These are phyloP conservation scores for Calyptommatus sinebrachiatus DNA, from an alignment of 2,113 vertebrate genomes.

Conservation along the genomic window DNA sequence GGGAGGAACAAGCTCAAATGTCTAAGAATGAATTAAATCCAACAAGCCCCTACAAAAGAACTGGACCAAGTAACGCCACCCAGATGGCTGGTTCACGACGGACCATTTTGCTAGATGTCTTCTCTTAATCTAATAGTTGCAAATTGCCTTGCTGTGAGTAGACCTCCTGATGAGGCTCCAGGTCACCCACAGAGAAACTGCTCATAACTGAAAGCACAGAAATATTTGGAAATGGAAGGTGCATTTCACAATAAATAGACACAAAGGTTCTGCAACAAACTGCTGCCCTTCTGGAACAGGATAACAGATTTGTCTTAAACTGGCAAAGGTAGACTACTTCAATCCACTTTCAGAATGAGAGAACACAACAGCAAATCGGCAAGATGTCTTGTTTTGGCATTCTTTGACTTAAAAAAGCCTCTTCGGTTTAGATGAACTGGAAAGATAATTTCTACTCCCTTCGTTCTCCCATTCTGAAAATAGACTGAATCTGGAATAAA, in stretches of 20 bases:
- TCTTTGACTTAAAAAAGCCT: too few relatives aligned
- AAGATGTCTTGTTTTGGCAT: too few relatives aligned
- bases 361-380: too few relatives aligned
- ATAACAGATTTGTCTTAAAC: rapidly evolving
- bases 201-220: neutral
- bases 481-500: too few relatives aligned
- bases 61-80: slow-evolving; percentile 54
- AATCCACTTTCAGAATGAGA: too few relatives aligned
- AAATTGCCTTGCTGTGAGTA: slow-evolving; percentile 54
- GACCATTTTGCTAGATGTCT: slow-evolving; percentile 53
- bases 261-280: rapidly evolving
- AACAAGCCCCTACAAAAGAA: slow-evolving; percentile 35
- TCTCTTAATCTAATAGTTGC: slow-evolving; percentile 44
- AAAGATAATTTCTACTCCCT: too few relatives aligned
- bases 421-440: too few relatives aligned
- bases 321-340: neutral
- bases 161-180: neutral
- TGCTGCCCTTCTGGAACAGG: neutral
- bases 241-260: rapidly evolving
- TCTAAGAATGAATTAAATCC: slow-evolving; percentile 40
- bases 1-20: slow-evolving; percentile 6
- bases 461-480: too few relatives aligned
- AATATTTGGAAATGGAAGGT: neutral
- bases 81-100: slow-evolving; percentile 61
- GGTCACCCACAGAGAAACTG: neutral